Conservation (phyloP, 53 echinoderm and acorn worm genomes). For the Astropecten irregularis region DNA sequence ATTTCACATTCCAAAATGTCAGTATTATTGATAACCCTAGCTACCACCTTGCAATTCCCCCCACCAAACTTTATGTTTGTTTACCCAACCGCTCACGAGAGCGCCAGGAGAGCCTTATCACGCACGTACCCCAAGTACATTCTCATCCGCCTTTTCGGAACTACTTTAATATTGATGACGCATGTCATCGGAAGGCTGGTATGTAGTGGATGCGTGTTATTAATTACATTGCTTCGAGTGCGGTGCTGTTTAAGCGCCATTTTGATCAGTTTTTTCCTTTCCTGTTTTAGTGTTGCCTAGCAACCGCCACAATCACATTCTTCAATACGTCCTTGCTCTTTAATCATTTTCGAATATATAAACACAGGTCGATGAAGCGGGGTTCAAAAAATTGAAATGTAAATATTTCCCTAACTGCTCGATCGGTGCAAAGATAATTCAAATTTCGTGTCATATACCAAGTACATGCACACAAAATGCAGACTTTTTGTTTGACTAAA, state of each 20-base stretch:
- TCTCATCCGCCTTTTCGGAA: not conserved
- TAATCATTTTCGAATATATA: too few species aligned
- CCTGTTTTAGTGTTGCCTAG: too few species aligned
- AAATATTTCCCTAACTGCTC: too few species aligned
- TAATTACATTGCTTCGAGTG: not conserved
- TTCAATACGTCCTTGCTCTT: too few species aligned
- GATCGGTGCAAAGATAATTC: too few species aligned
- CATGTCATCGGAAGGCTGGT: not conserved
- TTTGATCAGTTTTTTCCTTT: not conserved
- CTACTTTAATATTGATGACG: constrained; percentile 7
- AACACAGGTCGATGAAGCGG: too few species aligned
- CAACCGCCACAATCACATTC: too few species aligned
- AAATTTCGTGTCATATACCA: too few species aligned
- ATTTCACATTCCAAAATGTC: not conserved
- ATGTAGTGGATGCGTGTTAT: not conserved
- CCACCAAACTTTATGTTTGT: not conserved
- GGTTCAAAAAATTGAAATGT: too few species aligned
- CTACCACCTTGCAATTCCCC: too few species aligned
- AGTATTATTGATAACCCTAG: not conserved
- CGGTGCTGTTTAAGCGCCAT: not conserved
- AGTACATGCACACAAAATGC: too few species aligned
- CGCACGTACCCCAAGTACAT: not conserved
- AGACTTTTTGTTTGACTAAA: too few species aligned
- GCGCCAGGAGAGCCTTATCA: constrained; percentile 20
- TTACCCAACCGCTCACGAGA: not conserved